Percentiles rank a stretch among this genome's conserved stretches.
Evolutionary conservation across 2,113 vertebrate genomes (phyloP).

Genomic region (Cairina moschata): DNA sequence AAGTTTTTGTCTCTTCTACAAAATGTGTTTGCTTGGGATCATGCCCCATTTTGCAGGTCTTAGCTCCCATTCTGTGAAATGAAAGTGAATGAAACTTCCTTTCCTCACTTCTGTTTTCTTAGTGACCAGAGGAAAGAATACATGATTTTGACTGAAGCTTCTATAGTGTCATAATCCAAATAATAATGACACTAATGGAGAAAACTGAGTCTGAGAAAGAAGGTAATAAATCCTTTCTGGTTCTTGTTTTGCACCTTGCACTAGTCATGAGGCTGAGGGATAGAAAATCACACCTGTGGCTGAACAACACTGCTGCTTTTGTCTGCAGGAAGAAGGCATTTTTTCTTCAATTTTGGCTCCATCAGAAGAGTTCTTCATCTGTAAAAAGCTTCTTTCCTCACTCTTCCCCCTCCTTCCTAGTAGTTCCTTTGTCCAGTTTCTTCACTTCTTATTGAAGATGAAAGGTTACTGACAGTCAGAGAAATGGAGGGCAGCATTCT

Average conservation of each 20-base stretch:
- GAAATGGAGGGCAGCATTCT: constrained; percentile 9
- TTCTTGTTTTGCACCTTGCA: background rate
- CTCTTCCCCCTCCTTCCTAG: background rate
- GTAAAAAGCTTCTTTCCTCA: background rate
- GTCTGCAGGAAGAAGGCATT: background rate
- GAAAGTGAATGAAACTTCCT: background rate
- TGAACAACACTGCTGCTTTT: background rate
- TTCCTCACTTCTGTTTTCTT: background rate
- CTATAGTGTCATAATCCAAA: background rate
- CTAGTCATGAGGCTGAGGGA: background rate
- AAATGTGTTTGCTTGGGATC: background rate
- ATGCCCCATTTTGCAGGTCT: background rate
- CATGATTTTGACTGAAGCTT: background rate
- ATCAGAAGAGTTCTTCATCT: background rate
- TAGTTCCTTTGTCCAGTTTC: background rate
- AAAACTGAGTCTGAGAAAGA: background rate
- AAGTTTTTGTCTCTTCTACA: background rate
- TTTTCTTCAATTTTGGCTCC: background rate
- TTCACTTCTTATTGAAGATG: constrained; percentile 5
- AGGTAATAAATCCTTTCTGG: background rate
- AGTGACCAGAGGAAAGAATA: background rate
- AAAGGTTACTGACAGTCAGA: constrained; percentile 14
- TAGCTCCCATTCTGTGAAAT: background rate
- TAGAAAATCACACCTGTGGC: background rate
- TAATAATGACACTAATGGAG: background rate